Conservation (phyloP, 2,113 vertebrate genomes). For the Calcarius ornatus region DNA sequence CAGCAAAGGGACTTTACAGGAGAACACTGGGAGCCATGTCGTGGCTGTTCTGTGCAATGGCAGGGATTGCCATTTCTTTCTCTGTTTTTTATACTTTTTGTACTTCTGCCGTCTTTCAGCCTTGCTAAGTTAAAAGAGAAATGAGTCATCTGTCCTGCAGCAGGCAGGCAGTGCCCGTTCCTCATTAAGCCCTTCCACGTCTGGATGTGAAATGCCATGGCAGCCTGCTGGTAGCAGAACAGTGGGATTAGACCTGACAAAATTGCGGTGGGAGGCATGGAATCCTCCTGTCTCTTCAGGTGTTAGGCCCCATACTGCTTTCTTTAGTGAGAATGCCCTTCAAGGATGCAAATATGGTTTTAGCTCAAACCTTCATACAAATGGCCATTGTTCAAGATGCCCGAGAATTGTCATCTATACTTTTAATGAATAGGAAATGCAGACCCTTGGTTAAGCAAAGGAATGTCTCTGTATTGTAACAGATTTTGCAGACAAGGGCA, state of each 20-base stretch:
- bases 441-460: not conserved
- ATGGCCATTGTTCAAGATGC: conserved; percentile 24
- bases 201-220: conserved; percentile 27
- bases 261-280: not conserved
- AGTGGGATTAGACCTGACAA: conserved; percentile 30
- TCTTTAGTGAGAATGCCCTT: conserved; percentile 39
- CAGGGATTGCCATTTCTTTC: not conserved
- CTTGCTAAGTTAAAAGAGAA: not conserved
- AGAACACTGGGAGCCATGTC: not conserved
- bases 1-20: not conserved
- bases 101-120: conserved; percentile 20
- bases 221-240: conserved; percentile 41
- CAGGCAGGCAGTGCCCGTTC: not conserved
- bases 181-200: conserved; percentile 24
- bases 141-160: not conserved
- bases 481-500: conserved; percentile 38
- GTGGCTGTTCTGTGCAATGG: too few species aligned
- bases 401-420: conserved; percentile 24
- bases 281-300: conserved; percentile 48
- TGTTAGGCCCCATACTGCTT: conserved; percentile 43
- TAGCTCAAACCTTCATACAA: not conserved
- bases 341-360: conserved; percentile 54
- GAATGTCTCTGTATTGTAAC: not conserved
- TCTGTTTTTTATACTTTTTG: not conserved
- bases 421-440: conserved; percentile 48